phyloP scores from a whole-genome alignment of 1,140 invertebrate genomes.

The Trialeurodes vaporariorum region DNA sequence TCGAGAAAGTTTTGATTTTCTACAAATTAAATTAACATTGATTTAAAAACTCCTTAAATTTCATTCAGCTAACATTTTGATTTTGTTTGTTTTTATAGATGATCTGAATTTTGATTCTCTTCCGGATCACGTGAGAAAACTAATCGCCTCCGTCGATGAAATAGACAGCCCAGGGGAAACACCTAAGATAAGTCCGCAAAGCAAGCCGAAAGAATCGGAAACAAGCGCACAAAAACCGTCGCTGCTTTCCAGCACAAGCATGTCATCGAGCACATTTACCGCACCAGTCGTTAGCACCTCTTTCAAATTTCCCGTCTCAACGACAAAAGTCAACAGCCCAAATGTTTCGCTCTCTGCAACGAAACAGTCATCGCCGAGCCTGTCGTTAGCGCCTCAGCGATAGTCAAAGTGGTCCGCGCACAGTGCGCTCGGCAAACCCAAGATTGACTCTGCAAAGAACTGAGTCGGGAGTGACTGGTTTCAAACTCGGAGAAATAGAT shows the following conservation, averaged over 20 bases:
- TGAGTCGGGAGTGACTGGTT: no score
- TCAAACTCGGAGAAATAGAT: no score
- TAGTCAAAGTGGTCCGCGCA: no score
- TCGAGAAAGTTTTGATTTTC: no score
- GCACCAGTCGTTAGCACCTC: neutral
- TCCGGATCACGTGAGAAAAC: neutral
- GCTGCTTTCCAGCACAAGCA: neutral
- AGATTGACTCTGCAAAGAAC: no score
- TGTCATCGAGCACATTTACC: neutral
- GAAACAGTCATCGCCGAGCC: neutral
- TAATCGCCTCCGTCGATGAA: neutral
- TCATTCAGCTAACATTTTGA: no score
- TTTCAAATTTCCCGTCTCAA: neutral
- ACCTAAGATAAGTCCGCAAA: neutral
- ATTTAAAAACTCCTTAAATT: no score
- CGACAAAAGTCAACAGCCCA: neutral
- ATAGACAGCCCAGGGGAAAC: neutral
- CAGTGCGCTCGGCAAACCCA: no score
- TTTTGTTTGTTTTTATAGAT: no score
- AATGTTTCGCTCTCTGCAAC: neutral
- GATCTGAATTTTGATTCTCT: neutral
- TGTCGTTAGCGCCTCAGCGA: neutral
- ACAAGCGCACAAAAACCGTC: neutral
- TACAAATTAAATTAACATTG: no score
- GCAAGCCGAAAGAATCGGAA: neutral